These are phyloP conservation scores for Drosophila formosana DNA, from an alignment of 2,888 invertebrate species.

Conservation along the genomic window DNA sequence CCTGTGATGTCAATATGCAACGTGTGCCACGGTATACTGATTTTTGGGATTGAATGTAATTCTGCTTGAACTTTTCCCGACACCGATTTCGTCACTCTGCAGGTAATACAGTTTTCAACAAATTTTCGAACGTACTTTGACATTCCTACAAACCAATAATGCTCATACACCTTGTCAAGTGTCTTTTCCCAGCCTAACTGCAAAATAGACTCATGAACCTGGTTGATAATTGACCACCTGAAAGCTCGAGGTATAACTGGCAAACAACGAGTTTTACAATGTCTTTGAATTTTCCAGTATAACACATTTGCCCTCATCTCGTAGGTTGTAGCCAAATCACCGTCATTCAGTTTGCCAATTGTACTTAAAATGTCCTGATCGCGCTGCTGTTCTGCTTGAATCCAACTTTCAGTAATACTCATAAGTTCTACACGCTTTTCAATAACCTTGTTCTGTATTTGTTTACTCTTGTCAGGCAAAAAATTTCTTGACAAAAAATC, in stretches of 20 bases:
- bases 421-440: constrained; percentile 23
- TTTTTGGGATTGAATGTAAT: no score
- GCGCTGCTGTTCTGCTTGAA: constrained; percentile 23
- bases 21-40: no score
- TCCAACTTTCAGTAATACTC: constrained; percentile 17
- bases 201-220: neutral
- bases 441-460: neutral
- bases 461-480: neutral
- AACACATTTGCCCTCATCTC: neutral
- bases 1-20: no score
- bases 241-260: neutral
- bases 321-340: neutral
- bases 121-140: neutral
- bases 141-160: neutral
- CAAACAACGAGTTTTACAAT: constrained; percentile 3
- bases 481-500: constrained; percentile 33
- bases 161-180: neutral
- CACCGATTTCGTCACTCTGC: no score
- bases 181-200: neutral
- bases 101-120: neutral
- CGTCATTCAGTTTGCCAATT: neutral
- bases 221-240: neutral
- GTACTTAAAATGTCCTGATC: neutral
- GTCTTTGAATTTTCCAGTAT: neutral
- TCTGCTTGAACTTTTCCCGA: no score